Evolutionary conservation across 2,888 invertebrate species (phyloP), one percentile per base, ranked within the genome.

Genomic region (Diarsia brunnea): DNA sequence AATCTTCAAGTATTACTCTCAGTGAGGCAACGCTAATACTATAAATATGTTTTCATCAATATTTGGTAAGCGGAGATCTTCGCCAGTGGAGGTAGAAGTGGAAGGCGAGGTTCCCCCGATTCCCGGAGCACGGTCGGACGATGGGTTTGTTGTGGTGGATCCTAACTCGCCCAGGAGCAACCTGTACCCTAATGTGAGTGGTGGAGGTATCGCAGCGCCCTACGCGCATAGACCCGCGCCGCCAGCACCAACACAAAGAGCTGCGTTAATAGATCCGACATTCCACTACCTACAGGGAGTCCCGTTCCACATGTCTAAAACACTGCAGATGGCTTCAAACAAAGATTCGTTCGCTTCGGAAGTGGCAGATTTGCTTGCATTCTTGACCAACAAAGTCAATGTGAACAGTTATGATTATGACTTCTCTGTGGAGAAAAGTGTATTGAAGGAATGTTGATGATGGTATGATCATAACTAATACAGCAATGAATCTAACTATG

Each of bases 221-320:
- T 91, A 90, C 68, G 93, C 94, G 0, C 89, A 89, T 64, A 90
- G 95, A 55, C 94, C 95, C 11, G 95, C 95, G 1, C 96, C 95
- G 0, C 89, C 92, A 4, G 88, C 92, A 0, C 95, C 95, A 0
- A 81, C 88, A 5, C 86, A 87, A 2, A 90, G 87, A 68, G 75
- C 88, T 4, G 80, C 85, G 12, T 10, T 75, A 65, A 84, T 90
- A 64, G 96, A 96, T 58, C 92, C 90, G 7, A 90, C 91, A 8
- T 95, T 96, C 80, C 95, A 96, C 89, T 97, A 97, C 81, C 90
- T 97, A 12, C 96, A 95, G 87, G 97, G 96, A 53, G 97, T 97
- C 0, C 97, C 97, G 0, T 97, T 97, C 84, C 91, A 95, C 27
- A 87, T 97, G 81, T 95, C 95, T 3, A 94, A 94, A 79, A 95